Evolutionary conservation across 2,888 invertebrate species (phyloP), one percentile per base, ranked within the genome.

Genomic region (Leptothorax acervorum): DNA sequence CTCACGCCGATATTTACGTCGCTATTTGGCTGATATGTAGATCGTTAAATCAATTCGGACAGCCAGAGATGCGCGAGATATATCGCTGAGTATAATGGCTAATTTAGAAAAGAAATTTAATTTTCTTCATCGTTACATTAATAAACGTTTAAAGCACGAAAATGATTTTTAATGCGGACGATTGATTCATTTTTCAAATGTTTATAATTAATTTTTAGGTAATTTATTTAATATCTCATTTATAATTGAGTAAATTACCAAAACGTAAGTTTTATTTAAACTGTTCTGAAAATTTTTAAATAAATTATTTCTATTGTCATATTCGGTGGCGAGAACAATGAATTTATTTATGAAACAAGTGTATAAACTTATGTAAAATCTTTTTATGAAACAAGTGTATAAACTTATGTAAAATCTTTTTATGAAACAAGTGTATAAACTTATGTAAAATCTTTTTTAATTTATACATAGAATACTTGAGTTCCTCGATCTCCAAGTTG

Each of bases 1-100:
- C 31, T 78, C 53, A 8, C 48, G 35, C 35, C n/a, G 9, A 71
- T 79, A 73, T 71, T 81, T 81, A 39, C 18, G 45, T 45, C 12
- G 48, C 12, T 51, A 31, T 73, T 60, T 60, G 15, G 35, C 15
- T 55, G 15, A 28, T 53, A 53, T 15, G 51, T 15, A 18, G 45
- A 74, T 62, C 31, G 8, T 62, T 60, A 53, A 53, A 68, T 55
- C 12, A 28, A 48, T 28, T 68, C 42, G n/a, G 23, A 42, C 9
- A n/a, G n/a, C 15, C 3, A 9, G 23, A 23, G 39, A 55, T 71
- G n/a, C 23, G 15, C 28, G 57, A 57, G 28, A 23, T 28, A n/a
- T 53, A 60, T 28, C 12, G n/a, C 9, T 12, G 11, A 31, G 2
- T 63, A 51, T 75, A 3, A 35, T 23, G 23, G 3, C 8, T 35